A percentile compares a stretch with the other conserved stretches of the same genome.
phyloP scores from a whole-genome alignment of 1,140 invertebrate genomes.

The Leucophenga varia region DNA sequence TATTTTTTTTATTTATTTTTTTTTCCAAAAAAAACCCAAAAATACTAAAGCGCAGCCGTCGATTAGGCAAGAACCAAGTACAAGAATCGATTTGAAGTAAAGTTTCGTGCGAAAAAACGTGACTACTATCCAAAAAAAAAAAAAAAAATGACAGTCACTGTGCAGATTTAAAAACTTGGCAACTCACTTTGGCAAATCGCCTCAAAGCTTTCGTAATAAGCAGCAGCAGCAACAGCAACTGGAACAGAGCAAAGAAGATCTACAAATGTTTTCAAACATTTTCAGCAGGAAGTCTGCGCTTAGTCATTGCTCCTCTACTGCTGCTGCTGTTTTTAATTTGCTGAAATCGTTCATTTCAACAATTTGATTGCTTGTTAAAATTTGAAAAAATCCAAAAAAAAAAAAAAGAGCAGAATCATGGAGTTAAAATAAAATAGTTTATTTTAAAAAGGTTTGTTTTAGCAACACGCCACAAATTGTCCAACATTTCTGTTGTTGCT shows the following conservation, averaged over 20 bases:
- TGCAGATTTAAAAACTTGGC: not conserved
- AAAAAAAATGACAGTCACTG: no score
- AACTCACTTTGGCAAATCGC: not conserved
- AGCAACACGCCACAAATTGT: not conserved
- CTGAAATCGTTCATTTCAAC: not conserved
- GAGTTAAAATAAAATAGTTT: no score
- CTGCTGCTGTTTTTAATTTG: not conserved
- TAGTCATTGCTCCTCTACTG: not conserved
- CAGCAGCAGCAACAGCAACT: no score
- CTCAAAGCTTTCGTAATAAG: not conserved
- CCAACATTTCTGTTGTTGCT: not conserved
- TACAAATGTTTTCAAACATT: no score
- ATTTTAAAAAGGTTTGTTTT: no score
- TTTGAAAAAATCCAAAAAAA: not conserved
- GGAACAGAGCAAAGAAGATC: no score
- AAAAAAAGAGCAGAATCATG: not conserved
- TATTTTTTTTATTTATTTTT: not conserved
- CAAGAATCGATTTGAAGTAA: not conserved
- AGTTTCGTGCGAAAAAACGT: not conserved
- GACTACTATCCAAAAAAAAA: not conserved
- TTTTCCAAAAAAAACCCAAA: not conserved
- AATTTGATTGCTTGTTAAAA: not conserved
- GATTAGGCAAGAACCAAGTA: no score
- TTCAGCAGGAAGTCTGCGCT: not conserved
- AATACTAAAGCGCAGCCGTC: no score